Evolutionary conservation across 2,888 invertebrate genomes (phyloP).

Genomic region (Morinoia aosen): DNA sequence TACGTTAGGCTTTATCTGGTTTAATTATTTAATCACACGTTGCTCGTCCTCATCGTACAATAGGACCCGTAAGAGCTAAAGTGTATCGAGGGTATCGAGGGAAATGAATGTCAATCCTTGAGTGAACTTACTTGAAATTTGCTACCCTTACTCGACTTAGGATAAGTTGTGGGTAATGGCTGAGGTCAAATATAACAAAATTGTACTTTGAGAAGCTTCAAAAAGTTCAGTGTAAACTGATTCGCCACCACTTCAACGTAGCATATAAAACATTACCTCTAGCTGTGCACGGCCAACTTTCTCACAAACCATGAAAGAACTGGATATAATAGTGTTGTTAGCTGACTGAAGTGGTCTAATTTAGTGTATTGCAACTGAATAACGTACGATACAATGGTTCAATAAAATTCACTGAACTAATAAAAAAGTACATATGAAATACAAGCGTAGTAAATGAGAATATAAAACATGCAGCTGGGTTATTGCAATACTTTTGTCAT

Average conservation of each 20-base stretch:
- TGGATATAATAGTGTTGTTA: not conserved
- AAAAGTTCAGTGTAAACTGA: no score
- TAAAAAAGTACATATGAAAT: not conserved
- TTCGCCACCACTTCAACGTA: no score
- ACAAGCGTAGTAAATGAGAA: not conserved
- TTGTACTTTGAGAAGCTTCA: no score
- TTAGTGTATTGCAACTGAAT: not conserved
- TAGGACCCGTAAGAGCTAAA: not conserved
- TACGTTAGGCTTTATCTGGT: not conserved
- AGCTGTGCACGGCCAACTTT: no score
- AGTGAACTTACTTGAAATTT: no score
- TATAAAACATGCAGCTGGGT: not conserved
- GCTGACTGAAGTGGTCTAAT: not conserved
- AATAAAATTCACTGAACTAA: not conserved
- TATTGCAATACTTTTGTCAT: not conserved
- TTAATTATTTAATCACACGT: not conserved
- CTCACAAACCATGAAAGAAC: not conserved
- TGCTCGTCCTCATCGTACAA: not conserved
- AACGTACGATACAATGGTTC: no score
- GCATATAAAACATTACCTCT: no score
- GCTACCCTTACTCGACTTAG: no score
- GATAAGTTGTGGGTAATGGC: no score
- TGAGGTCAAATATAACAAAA: no score
- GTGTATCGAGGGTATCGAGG: no score
- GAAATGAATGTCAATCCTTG: no score